Evolutionary conservation across 2,113 vertebrate genomes (phyloP).

Genomic region (Bombycilla garrulus): DNA sequence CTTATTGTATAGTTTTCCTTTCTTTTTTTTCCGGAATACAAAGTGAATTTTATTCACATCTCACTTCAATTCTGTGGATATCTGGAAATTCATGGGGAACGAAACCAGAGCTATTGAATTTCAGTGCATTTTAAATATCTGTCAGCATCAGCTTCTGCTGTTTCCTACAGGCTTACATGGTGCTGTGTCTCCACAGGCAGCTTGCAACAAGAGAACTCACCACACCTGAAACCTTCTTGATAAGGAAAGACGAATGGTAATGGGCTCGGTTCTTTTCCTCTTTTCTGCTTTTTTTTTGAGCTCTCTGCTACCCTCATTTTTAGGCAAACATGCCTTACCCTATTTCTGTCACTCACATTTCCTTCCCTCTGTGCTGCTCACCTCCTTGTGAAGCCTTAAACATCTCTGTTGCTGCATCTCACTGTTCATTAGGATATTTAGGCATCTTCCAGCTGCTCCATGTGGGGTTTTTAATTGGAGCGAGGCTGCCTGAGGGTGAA

Average conservation of each 20-base stretch:
- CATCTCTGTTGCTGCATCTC: not conserved
- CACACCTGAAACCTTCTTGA: not conserved
- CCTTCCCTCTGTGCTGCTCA: not conserved
- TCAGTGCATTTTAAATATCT: not conserved
- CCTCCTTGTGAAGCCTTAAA: not conserved
- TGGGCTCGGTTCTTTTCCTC: not conserved
- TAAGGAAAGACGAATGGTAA: not conserved
- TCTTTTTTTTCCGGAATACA: not conserved
- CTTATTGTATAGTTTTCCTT: not conserved
- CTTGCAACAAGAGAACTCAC: not conserved
- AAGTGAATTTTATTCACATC: not conserved
- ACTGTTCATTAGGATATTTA: conserved; percentile 1
- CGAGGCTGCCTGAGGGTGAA: not conserved
- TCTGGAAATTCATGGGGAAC: not conserved
- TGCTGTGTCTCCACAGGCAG: not conserved
- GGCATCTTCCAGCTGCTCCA: not conserved
- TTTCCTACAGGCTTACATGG: not conserved
- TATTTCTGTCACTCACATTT: not conserved
- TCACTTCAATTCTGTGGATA: not conserved
- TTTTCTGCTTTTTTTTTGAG: not conserved
- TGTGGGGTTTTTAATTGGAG: conserved; percentile 20
- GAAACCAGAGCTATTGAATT: not conserved
- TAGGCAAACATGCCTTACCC: not conserved
- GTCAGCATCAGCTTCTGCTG: not conserved
- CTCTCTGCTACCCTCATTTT: not conserved